Evolutionary conservation across 1,140 invertebrate genomes (phyloP).

Genomic region (Drosophila ficusphila): DNA sequence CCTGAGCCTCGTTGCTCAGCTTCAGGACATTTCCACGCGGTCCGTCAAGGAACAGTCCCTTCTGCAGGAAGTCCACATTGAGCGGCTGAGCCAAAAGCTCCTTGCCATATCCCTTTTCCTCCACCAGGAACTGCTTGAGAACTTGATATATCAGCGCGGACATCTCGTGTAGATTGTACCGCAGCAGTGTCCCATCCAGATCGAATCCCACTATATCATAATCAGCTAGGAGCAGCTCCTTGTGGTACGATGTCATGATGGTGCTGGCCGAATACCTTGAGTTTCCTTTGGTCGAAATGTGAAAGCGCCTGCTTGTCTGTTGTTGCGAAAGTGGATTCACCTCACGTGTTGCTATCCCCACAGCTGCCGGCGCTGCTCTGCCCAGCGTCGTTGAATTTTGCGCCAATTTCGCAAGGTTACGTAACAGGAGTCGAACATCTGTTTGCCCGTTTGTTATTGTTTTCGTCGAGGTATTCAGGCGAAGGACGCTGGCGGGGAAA

Average conservation of each 20-base stretch:
- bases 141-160: constrained; percentile 88
- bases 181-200: constrained; percentile 90
- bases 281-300: constrained; percentile 18
- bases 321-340: neutral
- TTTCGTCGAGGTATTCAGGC: constrained; percentile 17
- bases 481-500: neutral
- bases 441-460: constrained; percentile 50
- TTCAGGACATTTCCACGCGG: constrained; percentile 90
- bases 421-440: constrained; percentile 60
- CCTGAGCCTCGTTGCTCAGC: constrained; percentile 86
- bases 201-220: constrained; percentile 93
- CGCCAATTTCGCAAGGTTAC: constrained; percentile 53
- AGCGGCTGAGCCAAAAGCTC: constrained; percentile 85
- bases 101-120: constrained; percentile 87
- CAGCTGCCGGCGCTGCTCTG: constrained; percentile 1
- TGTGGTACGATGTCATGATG: constrained; percentile 68
- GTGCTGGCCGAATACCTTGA: constrained; percentile 77
- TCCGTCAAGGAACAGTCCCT: constrained; percentile 90
- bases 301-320: neutral
- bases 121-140: constrained; percentile 87
- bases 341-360: constrained; percentile 7
- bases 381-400: constrained; percentile 24
- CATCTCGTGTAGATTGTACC: constrained; percentile 87
- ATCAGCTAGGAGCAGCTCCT: constrained; percentile 86
- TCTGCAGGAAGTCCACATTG: constrained; percentile 88